Evolutionary conservation across 1,140 invertebrate species (phyloP), one percentile per base, ranked within the genome.

Genomic region (Phenacoccus solenopsis): DNA sequence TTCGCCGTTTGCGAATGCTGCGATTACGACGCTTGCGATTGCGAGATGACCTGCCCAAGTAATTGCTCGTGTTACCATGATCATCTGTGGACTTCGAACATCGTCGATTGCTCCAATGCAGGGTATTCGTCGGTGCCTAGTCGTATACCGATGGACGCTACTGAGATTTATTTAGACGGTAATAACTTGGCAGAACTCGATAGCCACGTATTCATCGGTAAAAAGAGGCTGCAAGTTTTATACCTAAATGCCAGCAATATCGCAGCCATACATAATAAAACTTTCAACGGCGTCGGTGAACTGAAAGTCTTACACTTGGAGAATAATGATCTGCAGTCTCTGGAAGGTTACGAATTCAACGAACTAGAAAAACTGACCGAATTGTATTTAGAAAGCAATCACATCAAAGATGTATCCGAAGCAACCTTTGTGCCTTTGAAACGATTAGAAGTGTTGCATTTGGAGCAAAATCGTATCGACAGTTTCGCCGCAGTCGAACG

Each of bases 1-100:
- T 95, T 94, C 78, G 88, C 91, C 5, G 83, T 94, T 38, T 95
- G 93, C 77, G 91, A 95, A 77, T 96, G 93, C 82, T 96, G 93
- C 79, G 93, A 95, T 78, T 95, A 94, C 79, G 92, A 94, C 78
- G 91, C 93, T 67, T 96, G 93, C 81, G 92, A 94, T 81, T 95
- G 92, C 81, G 90, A 94, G 84, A 94, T 94, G 92, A 94, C 90
- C 69, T 96, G 93, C 78, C 93, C 93, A 16, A 88, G 86, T 67
- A 94, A 95, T 78, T 96, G 93, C 80, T 92, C 90, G 16, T 96
- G 93, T 77, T 96, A 93, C 82, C 91, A 95, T 78, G 93, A 96
- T 79, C 91, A 94, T 77, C 89, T 90, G 38, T 96, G 93, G 93
- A 89, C 90, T 12, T 89, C 90, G 16, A 96, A 96, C 78, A 90